These are phyloP conservation scores for Agrochola circellaris DNA, from an alignment of 2,888 invertebrate species.

Conservation along the genomic window DNA sequence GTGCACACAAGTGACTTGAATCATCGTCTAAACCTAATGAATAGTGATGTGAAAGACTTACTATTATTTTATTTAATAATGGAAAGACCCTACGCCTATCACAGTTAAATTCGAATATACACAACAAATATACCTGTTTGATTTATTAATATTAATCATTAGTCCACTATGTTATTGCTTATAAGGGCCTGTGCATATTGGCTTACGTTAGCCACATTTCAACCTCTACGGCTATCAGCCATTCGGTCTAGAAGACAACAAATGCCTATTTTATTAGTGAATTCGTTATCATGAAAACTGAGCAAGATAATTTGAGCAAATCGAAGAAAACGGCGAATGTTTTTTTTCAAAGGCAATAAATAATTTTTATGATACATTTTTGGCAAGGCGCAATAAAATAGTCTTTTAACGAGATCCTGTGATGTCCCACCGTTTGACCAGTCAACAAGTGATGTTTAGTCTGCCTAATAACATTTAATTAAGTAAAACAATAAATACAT, in stretches of 20 bases:
- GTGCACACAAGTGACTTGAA: slow-evolving; percentile 59
- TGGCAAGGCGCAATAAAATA: slow-evolving; percentile 87
- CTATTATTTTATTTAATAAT: slow-evolving; percentile 50
- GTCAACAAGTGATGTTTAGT: slow-evolving; percentile 82
- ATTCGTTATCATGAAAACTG: slow-evolving; percentile 67
- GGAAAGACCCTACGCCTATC: slow-evolving; percentile 75
- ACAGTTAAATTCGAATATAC: slow-evolving; percentile 81
- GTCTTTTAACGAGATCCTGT: slow-evolving; percentile 87
- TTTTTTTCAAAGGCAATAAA: slow-evolving; percentile 69
- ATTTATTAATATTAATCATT: slow-evolving; percentile 45
- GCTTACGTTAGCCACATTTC: slow-evolving; percentile 18
- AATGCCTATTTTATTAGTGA: slow-evolving; percentile 57
- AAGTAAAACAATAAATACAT: slow-evolving; percentile 75
- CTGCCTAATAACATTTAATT: slow-evolving; percentile 69
- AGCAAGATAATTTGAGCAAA: slow-evolving; percentile 81
- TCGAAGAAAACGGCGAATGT: slow-evolving; percentile 63
- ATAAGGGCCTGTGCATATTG: slow-evolving; percentile 25
- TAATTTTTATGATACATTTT: slow-evolving; percentile 74
- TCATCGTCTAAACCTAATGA: slow-evolving; percentile 34
- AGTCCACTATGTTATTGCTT: slow-evolving; percentile 49
- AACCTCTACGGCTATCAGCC: slow-evolving; percentile 1
- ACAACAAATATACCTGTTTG: slow-evolving; percentile 66
- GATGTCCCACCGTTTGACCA: slow-evolving; percentile 81
- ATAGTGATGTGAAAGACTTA: slow-evolving; percentile 43
- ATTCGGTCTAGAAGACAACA: slow-evolving; percentile 25